Base-by-base conservation (phyloP, 2,113 vertebrate genomes). In the Grammomys surdaster region DNA sequence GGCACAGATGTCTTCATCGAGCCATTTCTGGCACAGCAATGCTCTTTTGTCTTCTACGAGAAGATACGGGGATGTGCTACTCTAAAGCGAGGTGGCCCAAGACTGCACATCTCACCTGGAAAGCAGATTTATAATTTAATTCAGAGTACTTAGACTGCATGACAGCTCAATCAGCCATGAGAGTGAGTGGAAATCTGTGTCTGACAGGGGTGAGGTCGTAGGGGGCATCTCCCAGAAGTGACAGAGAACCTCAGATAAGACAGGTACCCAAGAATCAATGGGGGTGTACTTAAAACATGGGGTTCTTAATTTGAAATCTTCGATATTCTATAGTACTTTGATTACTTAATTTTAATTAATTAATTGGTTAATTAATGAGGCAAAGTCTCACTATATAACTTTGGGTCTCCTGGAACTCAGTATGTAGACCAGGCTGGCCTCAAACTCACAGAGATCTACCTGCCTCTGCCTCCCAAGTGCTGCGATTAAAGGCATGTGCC, bases 1-100 rank as follows among this genome's bases (percentile, higher is more conserved):
- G 48, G 56, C 93, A 56, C 58, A 88, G 80, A 95, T 82, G 85
- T 92, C 92, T 95, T 88, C 69, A 85, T 85, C 65, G 78, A 89
- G 84, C 73, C 95, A 86, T 65, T 77, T 65, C 31, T 56, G 77
- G 48, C 26, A 11, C 85, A 63, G n/a, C 56, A 93, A 40, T 96
- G 85, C 70, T 48, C 77, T 95, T 92, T 90, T 70, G 51, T 89
- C 65, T 95, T 89, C 63, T 70, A 65, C 75, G 88, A 48, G 48
- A 94, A 96, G 81, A 69, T 87, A 51, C 1, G 70, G 40, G 40
- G 56, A 72, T 78, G 26, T 65, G 22, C 48, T 87, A 65, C 33
- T 94, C 4, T 16, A 60, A 92, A 91, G 26, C 56, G n/a, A 90
- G 56, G 31, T 91, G 40, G 43, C 19, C 65, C 22, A 54, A 26